These are phyloP conservation scores for Gambelia wislizenii DNA, from an alignment of 2,797 vertebrate species.

Conservation along the genomic window DNA sequence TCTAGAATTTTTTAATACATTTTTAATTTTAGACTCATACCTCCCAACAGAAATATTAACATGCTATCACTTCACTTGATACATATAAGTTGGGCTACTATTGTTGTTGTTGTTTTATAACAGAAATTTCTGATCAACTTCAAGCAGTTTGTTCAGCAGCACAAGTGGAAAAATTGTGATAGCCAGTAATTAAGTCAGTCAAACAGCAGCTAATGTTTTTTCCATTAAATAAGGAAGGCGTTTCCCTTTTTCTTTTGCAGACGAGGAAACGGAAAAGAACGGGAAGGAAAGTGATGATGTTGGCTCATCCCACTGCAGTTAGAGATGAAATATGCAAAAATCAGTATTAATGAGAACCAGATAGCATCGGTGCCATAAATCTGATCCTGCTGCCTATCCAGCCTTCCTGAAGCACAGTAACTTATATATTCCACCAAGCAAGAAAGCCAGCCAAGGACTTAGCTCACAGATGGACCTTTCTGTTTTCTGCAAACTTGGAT, in stretches of 20 bases:
- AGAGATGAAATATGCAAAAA: conserved; percentile 55
- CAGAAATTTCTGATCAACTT: background rate
- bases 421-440: conserved; percentile 28
- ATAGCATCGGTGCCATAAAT: conserved; percentile 51
- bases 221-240: background rate
- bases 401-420: conserved; percentile 35
- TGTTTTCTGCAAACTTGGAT: conserved; percentile 39
- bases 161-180: conserved; percentile 24
- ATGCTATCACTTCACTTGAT: background rate
- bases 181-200: conserved; percentile 25
- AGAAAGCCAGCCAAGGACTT: background rate
- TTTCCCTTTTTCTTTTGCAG: conserved; percentile 2
- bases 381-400: background rate
- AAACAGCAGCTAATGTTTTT: conserved; percentile 24
- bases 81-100: conserved; percentile 1
- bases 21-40: no score
- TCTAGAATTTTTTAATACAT: no score
- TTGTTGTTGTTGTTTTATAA: conserved; percentile 11
- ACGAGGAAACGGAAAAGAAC: conserved; percentile 27
- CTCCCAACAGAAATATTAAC: background rate
- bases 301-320: conserved; percentile 31
- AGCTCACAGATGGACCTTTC: conserved; percentile 56
- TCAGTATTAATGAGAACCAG: conserved; percentile 64
- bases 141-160: conserved; percentile 25
- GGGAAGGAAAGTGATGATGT: conserved; percentile 2